phyloP scores from a whole-genome alignment of 2,888 invertebrate genomes.

The Microchrysa polita region DNA sequence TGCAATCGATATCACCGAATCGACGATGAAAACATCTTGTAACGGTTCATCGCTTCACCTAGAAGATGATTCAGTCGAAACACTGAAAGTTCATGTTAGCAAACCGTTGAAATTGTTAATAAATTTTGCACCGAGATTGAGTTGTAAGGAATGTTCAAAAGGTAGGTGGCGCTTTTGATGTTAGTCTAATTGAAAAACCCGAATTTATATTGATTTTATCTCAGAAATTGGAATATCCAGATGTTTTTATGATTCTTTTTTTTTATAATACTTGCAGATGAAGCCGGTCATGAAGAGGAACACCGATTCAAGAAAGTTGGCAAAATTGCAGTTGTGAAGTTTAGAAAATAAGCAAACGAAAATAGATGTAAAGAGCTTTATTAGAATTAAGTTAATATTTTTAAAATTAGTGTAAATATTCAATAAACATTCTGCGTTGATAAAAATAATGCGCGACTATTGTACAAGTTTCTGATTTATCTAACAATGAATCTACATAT shows the following conservation, averaged over 20 bases:
- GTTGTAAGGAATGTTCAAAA: conserved; percentile 18
- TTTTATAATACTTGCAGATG: background rate
- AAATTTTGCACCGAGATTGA: conserved; percentile 19
- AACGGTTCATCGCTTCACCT: background rate
- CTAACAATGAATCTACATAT: no score
- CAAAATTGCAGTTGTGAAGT: background rate
- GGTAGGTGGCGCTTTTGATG: conserved; percentile 9
- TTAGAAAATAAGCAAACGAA: background rate
- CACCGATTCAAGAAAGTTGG: background rate
- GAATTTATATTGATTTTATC: no score
- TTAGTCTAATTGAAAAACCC: no score
- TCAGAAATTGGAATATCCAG: no score
- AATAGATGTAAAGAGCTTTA: background rate
- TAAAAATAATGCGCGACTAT: no score
- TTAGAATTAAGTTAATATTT: no score
- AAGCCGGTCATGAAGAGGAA: background rate
- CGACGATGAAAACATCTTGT: background rate
- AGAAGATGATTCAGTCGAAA: conserved; percentile 14
- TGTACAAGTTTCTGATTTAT: no score
- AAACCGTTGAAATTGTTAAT: conserved; percentile 27
- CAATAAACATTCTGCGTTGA: no score
- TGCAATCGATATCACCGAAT: background rate
- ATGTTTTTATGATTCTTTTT: background rate
- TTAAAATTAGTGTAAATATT: no score
- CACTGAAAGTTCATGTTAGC: conserved; percentile 11